Evolutionary conservation across 1,140 invertebrate genomes (phyloP), one percentile per base, ranked within the genome.

Genomic region (Nasonia giraulti): DNA sequence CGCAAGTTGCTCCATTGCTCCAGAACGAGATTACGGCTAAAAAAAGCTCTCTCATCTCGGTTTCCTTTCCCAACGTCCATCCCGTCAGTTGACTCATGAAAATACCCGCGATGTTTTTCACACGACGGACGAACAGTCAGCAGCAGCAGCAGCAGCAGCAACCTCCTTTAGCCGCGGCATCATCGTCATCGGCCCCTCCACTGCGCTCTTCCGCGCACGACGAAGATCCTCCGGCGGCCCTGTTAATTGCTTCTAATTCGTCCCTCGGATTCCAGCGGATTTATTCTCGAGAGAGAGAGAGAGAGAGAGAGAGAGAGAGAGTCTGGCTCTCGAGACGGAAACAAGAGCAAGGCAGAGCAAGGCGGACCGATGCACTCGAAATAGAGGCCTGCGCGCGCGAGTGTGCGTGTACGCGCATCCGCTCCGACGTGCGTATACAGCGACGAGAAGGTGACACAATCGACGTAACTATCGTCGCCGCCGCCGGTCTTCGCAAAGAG

Each of bases 181-280:
- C 33, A 37, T 37, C 33, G 5, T 37, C 33, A 6, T 27, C 33
- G 33, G 33, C 33, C 33, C 33, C 33, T 37, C 33, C 33, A 37
- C 33, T 44, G 0, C 40, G 7, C 40, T 17, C 62, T 66, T 66
- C 62, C 62, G 17, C 33, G 27, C 73, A 3, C 33, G 33, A 0
- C 33, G 73, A 2, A 33, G 73, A 37, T 37, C 73, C 37, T 40
- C 73, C 37, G 14, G 20, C 73, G 37, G 12, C 33, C 73, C 40
- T 37, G 75, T 44, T 77, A 77, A 77, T 55, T 50, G 75, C 44
- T 77, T 47, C 75, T 77, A 77, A 77, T 77, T 77, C 47, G 75
- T 31, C n/a, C 8, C 44, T 50, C 44, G 75, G n/a, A 77, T 77
- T 77, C 75, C 75, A 50, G 8, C 8, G 75, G 44, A 50, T n/a